Percentiles rank a stretch among this genome's conserved stretches.
Evolutionary conservation across 2,888 invertebrate genomes (phyloP).

Genomic region (Ryuthela nishihirai): DNA sequence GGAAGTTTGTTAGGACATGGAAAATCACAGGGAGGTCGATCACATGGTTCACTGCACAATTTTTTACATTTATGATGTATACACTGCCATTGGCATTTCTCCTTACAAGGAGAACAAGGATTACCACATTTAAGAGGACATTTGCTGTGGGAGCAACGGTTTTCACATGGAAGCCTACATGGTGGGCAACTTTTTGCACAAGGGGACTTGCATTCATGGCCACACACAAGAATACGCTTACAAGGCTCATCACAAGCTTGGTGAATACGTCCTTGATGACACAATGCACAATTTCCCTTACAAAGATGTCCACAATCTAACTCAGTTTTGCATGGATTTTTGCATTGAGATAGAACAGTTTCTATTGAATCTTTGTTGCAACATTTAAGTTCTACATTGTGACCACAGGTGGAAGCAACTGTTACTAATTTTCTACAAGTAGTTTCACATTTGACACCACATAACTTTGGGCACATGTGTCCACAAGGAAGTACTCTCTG

Average conservation of each 20-base stretch:
- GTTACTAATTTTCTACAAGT: background rate
- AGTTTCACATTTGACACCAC: constrained; percentile 48
- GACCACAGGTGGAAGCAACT: constrained; percentile 15
- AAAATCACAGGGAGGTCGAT: constrained; percentile 47
- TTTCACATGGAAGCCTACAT: constrained; percentile 48
- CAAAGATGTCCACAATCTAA: constrained; percentile 48
- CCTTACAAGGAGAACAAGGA: constrained; percentile 47
- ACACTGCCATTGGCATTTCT: constrained; percentile 49
- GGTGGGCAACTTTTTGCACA: constrained; percentile 51
- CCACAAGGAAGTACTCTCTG: constrained; percentile 46
- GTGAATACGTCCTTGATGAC: constrained; percentile 50
- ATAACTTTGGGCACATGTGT: constrained; percentile 49
- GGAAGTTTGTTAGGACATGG: constrained; percentile 47
- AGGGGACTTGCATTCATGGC: constrained; percentile 49
- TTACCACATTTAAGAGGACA: constrained; percentile 47
- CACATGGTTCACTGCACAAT: constrained; percentile 50
- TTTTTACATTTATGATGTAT: constrained; percentile 47
- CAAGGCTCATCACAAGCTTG: constrained; percentile 47
- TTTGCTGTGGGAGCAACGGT: constrained; percentile 46
- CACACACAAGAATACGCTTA: constrained; percentile 48
- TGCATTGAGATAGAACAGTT: no score
- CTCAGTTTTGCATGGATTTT: constrained; percentile 40
- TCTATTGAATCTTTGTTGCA: background rate
- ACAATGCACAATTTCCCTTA: constrained; percentile 49
- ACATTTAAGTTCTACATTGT: constrained; percentile 13